Evolutionary conservation across 2,888 invertebrate species (phyloP), one percentile per base, ranked within the genome.

Genomic region (Coenonympha glycerion): DNA sequence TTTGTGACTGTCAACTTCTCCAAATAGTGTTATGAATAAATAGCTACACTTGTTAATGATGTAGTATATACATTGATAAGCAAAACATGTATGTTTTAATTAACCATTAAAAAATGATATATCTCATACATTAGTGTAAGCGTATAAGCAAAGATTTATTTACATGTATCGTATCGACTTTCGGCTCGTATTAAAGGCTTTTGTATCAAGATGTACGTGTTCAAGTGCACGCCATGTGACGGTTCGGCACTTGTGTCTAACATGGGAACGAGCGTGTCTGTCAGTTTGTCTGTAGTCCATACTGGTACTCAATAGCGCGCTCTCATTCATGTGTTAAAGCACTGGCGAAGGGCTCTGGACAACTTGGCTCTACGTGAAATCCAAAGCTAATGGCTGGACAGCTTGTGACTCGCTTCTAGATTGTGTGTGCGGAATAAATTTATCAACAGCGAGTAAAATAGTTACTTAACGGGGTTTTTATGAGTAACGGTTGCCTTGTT

Each of bases 181-280:
- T 49, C 45, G 45, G 24, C 42, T 49, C 39, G 36, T 48, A 45
- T 48, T 47, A 53, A 58, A 56, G 53, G 53, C 49, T 45, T 34
- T 59, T 50, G 58, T 60, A 64, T 65, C 60, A 57, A 62, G 63
- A 64, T 52, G 58, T 64, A 58, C 59, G 61, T 59, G 65, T 65
- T 65, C 62, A 63, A 63, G 61, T 65, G 65, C 58, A 58, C 60
- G 55, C 59, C 61, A 62, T 63, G 64, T 66, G 65, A 64, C 63
- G 64, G 55, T 62, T 54, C 60, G 57, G 57, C 61, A 63, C 64
- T 66, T 63, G 60, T 60, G 58, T 64, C 63, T 64, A 65, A 69
- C 71, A 69, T 72, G 71, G 71, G 69, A 72, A 70, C 68, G 71
- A 72, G 70, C 73, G 65, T 77, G 73, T 73, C 71, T 77, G 78